A percentile compares a stretch with the other conserved stretches of the same genome.
These are phyloP conservation scores for Montipora capitata DNA, from an alignment of 92 coral and sea anemone genomes.

Conservation along the genomic window DNA sequence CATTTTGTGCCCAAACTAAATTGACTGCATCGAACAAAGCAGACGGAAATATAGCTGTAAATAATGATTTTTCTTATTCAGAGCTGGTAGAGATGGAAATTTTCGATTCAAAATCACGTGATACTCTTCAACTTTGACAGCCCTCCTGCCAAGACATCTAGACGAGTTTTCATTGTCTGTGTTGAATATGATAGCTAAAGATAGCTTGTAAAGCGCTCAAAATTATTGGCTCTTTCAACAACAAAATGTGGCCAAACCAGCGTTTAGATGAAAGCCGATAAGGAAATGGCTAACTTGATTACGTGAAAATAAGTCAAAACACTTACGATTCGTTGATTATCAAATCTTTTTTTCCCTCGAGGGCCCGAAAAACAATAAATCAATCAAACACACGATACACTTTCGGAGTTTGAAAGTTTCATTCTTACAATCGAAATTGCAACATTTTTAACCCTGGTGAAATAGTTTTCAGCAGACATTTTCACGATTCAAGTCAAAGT, in stretches of 20 bases:
- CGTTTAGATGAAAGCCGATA: not conserved
- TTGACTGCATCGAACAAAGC: not conserved
- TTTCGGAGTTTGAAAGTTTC: no score
- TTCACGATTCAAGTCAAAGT: not conserved
- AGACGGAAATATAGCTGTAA: constrained; percentile 6
- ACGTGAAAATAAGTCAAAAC: constrained; percentile 1
- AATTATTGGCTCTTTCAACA: constrained; percentile 14
- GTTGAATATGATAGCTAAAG: not conserved
- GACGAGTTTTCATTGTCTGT: constrained; percentile 7
- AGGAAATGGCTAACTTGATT: constrained; percentile 2
- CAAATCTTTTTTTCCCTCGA: constrained; percentile 8
- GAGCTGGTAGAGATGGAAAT: constrained; percentile 2
- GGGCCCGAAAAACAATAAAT: constrained; percentile 12
- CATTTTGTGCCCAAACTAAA: no score
- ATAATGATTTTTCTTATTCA: constrained; percentile 8
- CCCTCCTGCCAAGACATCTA: constrained; percentile 18
- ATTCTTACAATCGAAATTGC: not conserved
- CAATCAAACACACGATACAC: not conserved
- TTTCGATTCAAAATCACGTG: constrained; percentile 19
- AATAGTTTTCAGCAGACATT: not conserved
- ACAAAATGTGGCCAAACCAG: constrained; percentile 4
- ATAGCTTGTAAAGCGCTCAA: not conserved
- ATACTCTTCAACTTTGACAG: constrained; percentile 3
- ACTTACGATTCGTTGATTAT: constrained; percentile 25
- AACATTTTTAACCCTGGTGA: not conserved